These are phyloP conservation scores for Redunca redunca DNA, from an alignment of 2,113 vertebrate species.

Conservation along the genomic window DNA sequence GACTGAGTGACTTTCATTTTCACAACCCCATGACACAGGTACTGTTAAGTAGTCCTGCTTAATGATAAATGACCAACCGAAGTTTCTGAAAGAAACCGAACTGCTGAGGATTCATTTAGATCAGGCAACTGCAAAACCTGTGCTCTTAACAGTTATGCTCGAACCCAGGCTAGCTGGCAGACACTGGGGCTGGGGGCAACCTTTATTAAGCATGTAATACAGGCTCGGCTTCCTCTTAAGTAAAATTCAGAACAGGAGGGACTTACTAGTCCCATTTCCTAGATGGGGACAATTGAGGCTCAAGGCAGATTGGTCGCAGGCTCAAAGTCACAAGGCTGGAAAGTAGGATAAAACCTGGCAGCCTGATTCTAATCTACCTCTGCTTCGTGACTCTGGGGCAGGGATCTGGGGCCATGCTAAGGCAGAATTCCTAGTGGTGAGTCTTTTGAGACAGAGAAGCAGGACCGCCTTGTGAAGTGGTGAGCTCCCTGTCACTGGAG, in stretches of 20 bases:
- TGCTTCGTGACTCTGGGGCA: fast-evolving
- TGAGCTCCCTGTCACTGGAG: neutral
- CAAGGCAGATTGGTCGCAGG: neutral
- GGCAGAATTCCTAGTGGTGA: neutral
- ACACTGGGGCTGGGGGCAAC: neutral
- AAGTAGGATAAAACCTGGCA: fast-evolving
- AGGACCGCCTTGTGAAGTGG: neutral
- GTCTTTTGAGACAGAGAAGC: neutral
- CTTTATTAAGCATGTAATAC: neutral
- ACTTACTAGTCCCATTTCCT: neutral
- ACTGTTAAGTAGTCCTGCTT: neutral
- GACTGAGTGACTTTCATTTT: neutral
- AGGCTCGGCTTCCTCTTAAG: neutral
- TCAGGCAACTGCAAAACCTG: neutral
- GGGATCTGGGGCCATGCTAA: neutral
- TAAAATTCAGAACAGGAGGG: neutral
- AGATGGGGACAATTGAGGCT: neutral
- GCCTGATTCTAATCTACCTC: neutral
- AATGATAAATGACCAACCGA: neutral
- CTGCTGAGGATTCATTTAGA: fast-evolving
- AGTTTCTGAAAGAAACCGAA: neutral
- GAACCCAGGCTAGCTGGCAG: neutral
- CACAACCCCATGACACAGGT: neutral
- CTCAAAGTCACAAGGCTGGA: neutral
- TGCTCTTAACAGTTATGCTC: fast-evolving